Percentiles rank a stretch among this genome's conserved stretches.
phyloP scores from a whole-genome alignment of 2,797 vertebrate genomes.

The Gallinago solitaria region DNA sequence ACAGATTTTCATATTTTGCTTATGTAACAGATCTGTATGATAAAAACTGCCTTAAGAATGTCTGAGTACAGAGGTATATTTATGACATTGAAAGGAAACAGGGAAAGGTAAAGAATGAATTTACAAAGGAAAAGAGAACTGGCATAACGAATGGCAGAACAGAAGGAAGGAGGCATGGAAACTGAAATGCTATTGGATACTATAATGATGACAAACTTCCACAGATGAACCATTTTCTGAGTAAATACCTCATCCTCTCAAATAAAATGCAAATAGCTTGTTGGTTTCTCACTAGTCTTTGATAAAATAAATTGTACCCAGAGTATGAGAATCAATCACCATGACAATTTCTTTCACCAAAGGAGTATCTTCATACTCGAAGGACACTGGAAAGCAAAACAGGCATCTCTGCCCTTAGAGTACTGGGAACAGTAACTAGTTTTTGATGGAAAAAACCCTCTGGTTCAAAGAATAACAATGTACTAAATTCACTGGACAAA shows the following conservation, averaged over 20 bases:
- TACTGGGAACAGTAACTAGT: not conserved
- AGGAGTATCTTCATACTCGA: fast-evolving
- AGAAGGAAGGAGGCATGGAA: not conserved
- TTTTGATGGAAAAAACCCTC: not conserved
- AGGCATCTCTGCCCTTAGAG: not conserved
- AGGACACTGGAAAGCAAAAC: not conserved
- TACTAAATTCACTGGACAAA: not conserved
- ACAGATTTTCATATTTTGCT: not conserved
- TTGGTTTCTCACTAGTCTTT: not conserved
- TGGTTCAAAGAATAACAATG: not conserved
- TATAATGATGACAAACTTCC: not conserved
- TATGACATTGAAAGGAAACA: not conserved
- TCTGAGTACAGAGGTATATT: not conserved
- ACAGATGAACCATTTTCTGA: not conserved
- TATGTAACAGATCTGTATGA: not conserved
- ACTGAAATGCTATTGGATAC: not conserved
- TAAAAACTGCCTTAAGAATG: not conserved
- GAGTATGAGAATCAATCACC: not conserved
- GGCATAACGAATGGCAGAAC: not conserved
- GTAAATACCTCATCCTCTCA: not conserved
- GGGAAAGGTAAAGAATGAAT: not conserved
- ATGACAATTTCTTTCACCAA: not conserved
- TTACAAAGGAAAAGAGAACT: not conserved
- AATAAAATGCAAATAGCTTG: not conserved
- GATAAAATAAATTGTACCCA: not conserved